These are phyloP conservation scores for Morpho helenor DNA, from an alignment of 2,888 invertebrate species.

Conservation along the genomic window DNA sequence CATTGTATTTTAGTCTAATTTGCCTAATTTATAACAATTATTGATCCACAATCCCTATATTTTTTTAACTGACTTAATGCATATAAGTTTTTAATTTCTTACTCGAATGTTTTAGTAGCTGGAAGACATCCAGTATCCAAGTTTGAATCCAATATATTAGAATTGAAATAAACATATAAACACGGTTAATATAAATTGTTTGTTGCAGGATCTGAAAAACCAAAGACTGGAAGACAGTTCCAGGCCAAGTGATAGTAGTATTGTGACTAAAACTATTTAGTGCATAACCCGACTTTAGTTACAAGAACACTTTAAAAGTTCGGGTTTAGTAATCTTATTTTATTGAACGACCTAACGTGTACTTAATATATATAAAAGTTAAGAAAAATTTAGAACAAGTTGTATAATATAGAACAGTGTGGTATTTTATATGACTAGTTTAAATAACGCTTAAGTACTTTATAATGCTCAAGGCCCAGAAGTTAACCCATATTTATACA, in stretches of 20 bases:
- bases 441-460: constrained; percentile 5
- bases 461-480: constrained; percentile 20
- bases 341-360: constrained; percentile 10
- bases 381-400: not conserved
- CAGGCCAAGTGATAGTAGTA: constrained; percentile 70
- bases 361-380: constrained; percentile 10
- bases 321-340: constrained; percentile 9
- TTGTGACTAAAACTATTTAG: constrained; percentile 76
- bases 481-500: not conserved
- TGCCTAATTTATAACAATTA: too few relatives aligned
- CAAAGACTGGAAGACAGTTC: constrained; percentile 61
- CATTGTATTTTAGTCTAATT: too few relatives aligned
- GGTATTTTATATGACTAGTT: constrained; percentile 1
- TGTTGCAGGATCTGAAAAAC: constrained; percentile 64
- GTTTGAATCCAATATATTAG: too few relatives aligned
- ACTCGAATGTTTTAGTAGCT: too few relatives aligned
- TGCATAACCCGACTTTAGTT: constrained; percentile 70
- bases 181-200: constrained; percentile 12
- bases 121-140: too few relatives aligned
- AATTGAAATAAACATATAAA: too few relatives aligned
- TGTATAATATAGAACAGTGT: constrained; percentile 6
- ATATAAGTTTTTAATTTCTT: too few relatives aligned
- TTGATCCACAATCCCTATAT: too few relatives aligned
- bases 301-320: constrained; percentile 29
- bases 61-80: too few relatives aligned